phyloP scores from a whole-genome alignment of 2,888 invertebrate genomes.

The Melieria crassipennis region DNA sequence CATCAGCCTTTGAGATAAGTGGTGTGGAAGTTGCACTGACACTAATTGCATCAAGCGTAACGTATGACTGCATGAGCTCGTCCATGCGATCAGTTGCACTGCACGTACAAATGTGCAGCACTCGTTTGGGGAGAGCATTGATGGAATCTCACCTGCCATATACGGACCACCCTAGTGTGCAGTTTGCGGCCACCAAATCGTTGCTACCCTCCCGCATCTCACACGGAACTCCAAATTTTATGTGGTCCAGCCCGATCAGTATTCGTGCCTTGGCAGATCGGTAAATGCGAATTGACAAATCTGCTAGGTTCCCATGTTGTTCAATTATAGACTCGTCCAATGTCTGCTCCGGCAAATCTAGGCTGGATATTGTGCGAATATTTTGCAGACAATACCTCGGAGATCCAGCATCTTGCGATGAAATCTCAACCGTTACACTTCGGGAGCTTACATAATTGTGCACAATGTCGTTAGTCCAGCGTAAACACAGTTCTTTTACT shows the following conservation, averaged over 20 bases:
- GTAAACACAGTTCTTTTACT: slow-evolving; percentile 33
- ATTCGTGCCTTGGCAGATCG: not conserved
- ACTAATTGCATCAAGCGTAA: slow-evolving; percentile 37
- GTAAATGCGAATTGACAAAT: slow-evolving; percentile 28
- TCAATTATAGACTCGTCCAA: slow-evolving; percentile 8
- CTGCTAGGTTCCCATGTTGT: slow-evolving; percentile 19
- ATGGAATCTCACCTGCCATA: slow-evolving; percentile 24
- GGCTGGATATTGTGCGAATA: slow-evolving; percentile 32
- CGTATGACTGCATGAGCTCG: slow-evolving; percentile 33
- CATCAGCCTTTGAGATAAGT: slow-evolving; percentile 35
- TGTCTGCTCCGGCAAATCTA: slow-evolving; percentile 34
- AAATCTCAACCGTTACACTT: slow-evolving; percentile 27
- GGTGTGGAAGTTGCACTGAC: slow-evolving; percentile 10
- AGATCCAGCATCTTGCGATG: slow-evolving; percentile 9
- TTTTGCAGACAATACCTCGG: slow-evolving; percentile 28
- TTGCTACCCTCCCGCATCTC: slow-evolving; percentile 7
- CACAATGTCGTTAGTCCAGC: slow-evolving; percentile 41
- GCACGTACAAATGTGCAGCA: slow-evolving; percentile 36
- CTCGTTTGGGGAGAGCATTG: slow-evolving; percentile 11
- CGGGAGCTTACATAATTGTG: slow-evolving; percentile 35
- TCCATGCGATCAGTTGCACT: slow-evolving; percentile 30
- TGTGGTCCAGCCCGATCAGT: slow-evolving; percentile 3
- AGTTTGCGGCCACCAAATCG: slow-evolving; percentile 31
- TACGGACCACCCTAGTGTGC: slow-evolving; percentile 38
- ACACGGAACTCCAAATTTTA: slow-evolving; percentile 7